Evolutionary conservation across 2,888 invertebrate species (phyloP).

Genomic region (Cantharis nigra): DNA sequence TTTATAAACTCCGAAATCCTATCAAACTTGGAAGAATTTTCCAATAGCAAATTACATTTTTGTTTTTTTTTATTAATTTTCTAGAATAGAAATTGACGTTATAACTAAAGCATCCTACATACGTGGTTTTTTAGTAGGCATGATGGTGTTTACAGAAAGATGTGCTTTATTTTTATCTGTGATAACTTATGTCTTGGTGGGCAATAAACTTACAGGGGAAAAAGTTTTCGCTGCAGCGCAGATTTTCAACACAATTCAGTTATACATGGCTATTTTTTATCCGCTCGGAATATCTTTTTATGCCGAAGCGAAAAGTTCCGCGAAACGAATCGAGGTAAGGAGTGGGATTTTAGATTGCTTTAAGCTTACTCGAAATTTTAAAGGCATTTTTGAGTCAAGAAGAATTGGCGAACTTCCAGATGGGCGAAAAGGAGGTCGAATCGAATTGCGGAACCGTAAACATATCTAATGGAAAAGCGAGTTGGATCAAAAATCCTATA

Average conservation of each 20-base stretch:
- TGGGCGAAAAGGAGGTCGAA: not conserved
- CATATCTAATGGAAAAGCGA: conserved; percentile 37
- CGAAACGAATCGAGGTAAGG: conserved; percentile 65
- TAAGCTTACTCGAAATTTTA: not conserved
- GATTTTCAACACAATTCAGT: conserved; percentile 75
- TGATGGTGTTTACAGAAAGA: conserved; percentile 81
- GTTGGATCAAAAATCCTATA: conserved; percentile 48
- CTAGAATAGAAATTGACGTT: conserved; percentile 71
- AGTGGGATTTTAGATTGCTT: not conserved
- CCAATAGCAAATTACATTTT: not conserved
- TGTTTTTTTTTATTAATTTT: conserved; percentile 25
- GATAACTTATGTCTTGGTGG: conserved; percentile 74
- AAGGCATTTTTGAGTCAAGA: conserved; percentile 21
- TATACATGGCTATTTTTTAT: conserved; percentile 68
- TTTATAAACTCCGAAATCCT: not conserved
- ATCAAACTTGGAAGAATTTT: not conserved
- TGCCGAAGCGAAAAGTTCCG: conserved; percentile 68
- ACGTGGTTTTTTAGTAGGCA: conserved; percentile 66
- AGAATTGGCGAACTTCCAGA: not conserved
- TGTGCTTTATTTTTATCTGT: conserved; percentile 82
- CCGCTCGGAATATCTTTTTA: conserved; percentile 64
- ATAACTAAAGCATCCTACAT: conserved; percentile 69
- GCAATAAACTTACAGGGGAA: conserved; percentile 61
- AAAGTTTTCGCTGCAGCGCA: conserved; percentile 78
- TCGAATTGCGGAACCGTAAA: conserved; percentile 27